Evolutionary conservation across 2,113 vertebrate genomes (phyloP), one percentile per base, ranked within the genome.

Genomic region (Carassius auratus): DNA sequence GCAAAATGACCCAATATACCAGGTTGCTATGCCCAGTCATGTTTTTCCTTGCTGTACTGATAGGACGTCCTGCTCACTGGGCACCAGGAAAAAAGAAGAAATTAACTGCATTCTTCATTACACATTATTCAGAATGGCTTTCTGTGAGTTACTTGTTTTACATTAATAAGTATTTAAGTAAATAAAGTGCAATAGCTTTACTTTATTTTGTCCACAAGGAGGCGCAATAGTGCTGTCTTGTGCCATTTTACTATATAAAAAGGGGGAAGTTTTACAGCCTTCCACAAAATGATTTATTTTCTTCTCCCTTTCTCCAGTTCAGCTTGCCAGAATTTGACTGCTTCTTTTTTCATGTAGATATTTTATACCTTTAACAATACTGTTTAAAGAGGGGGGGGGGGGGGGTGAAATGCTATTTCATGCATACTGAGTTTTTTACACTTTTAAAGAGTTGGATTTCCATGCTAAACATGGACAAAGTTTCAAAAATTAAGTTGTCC

Each of bases 61-160:
- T 97, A 0, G 97, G 97, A 0, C 92, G 97, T 19, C 96, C 96
- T 0, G 94, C 93, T 73, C 95, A 96, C 90, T 98, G 97, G 97
- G 96, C 96, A 66, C 96, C 96, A 0, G 96, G 95, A 6, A 95
- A 91, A 38, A 98, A 97, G 90, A 98, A 97, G 92, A 98, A 1
- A 36, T 19, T 15, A 52, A 38, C 13, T 45, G 1, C 6, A 4
- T 33, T 59, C n/a, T 55, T 38, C 4, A 61, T 86, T 21, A 38
- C 42, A 66, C 23, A 66, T 21, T 21, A 59, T 59, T n/a, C 7
- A 57, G 1, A 57, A 59, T 59, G 19, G 9, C 1, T 57, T 19
- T n/a, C 2, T 75, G 2, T 33, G 30, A 30, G 30, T 30, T 21
- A 42, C 42, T 42, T 42, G 42, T 59, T 52, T 10, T 19, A 36